Base-by-base conservation (phyloP, 2,888 invertebrate genomes). In the Zaprionus lineosus region DNA sequence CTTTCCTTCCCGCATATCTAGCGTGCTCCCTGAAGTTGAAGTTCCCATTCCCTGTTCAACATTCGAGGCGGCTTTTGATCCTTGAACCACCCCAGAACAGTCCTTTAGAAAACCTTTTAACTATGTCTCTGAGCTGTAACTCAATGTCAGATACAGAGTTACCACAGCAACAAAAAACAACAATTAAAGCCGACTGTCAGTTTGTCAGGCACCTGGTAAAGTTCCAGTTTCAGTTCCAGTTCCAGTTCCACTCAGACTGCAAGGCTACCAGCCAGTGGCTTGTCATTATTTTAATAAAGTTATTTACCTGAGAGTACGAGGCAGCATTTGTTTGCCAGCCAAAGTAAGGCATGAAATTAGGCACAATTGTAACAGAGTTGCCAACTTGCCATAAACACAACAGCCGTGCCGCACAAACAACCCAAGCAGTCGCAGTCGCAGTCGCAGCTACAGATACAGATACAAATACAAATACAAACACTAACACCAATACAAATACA, bases 221-320 rank as follows among this genome's bases (percentile, higher is more conserved):
- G 24, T 24, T 24, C n/a, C n/a, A n/a, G n/a, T n/a, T n/a, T n/a
- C n/a, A n/a, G n/a, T n/a, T n/a, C n/a, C n/a, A n/a, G n/a, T n/a
- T n/a, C 8, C 15, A 19, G 24, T 5, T 18, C 5, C 15, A 39
- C 33, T 15, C 28, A 41, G 52, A 33, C 39, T 21, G 44, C 43
- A 16, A 11, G 14, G 19, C 19, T 33, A 21, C 14, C 36, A 36
- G 57, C 12, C 57, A 34, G 43, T 46, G 68, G 81, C 74, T 74
- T 81, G 76, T 84, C 85, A 79, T 83, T 83, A 84, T 84, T 82
- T 81, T 84, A 81, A 81, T 81, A 81, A 81, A 81, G 79, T 81
- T 84, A 81, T 81, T 81, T 81, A 84, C 81, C 81, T 81, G 84
- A 82, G 82, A 83, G 81, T 78, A 83, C 61, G 76, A 73, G 84